phyloP scores from a whole-genome alignment of 2,113 vertebrate genomes.

The Vombatus ursinus region DNA sequence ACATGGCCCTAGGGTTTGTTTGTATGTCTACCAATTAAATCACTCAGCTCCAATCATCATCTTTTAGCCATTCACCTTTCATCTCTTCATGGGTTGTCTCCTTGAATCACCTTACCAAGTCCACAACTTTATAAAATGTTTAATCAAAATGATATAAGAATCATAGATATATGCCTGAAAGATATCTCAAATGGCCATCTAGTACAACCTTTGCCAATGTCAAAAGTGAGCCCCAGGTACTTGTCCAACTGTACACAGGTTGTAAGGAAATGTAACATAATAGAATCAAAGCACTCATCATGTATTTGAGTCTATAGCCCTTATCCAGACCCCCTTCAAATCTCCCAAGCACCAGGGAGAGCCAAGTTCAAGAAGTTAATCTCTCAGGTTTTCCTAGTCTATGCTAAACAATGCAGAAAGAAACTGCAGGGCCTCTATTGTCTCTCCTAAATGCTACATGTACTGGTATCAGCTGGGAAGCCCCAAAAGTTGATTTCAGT shows the following conservation, averaged over 20 bases:
- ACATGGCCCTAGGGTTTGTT: neutral
- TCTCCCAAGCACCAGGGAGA: neutral
- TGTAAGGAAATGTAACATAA: neutral
- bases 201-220: neutral
- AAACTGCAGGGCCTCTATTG: neutral
- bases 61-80: neutral
- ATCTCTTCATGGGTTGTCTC: neutral
- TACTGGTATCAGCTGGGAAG: neutral
- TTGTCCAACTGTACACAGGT: neutral
- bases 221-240: neutral
- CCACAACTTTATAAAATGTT: neutral
- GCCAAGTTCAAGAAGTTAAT: neutral
- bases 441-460: neutral
- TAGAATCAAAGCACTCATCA: neutral
- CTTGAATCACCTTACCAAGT: neutral
- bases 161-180: neutral
- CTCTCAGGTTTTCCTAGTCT: neutral
- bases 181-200: neutral
- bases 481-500: neutral
- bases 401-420: neutral
- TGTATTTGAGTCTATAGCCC: neutral
- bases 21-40: neutral
- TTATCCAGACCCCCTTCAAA: neutral
- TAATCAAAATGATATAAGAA: neutral
- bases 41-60: neutral